Conservation (phyloP, 2,888 invertebrate species). For the Dione juno region DNA sequence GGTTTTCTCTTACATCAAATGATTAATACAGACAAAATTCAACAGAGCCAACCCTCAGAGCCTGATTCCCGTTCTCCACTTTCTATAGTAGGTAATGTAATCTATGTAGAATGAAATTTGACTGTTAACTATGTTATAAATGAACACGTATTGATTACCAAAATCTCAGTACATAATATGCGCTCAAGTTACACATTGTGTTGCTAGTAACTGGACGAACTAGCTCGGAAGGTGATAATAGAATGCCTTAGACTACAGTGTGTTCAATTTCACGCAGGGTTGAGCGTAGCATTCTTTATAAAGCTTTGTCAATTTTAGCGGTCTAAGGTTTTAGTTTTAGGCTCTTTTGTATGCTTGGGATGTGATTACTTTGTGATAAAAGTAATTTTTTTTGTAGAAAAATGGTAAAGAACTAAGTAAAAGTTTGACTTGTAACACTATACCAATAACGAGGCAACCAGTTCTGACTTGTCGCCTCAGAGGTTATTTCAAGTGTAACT, state of each 20-base stretch:
- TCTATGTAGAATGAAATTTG: too few relatives aligned
- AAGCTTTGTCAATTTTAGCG: not conserved
- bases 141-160: not conserved
- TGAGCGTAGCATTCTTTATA: not conserved
- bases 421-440: too few relatives aligned
- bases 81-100: too few relatives aligned
- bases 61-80: too few relatives aligned
- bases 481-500: too few relatives aligned
- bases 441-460: too few relatives aligned
- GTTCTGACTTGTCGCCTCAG: too few relatives aligned
- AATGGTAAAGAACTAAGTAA: too few relatives aligned
- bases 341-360: not conserved
- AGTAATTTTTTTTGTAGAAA: not conserved
- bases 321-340: not conserved
- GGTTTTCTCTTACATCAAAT: too few relatives aligned
- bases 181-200: not conserved
- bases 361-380: not conserved
- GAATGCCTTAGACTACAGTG: conserved; percentile 7
- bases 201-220: conserved; percentile 9
- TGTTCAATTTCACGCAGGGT: conserved; percentile 15
- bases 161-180: conserved; percentile 14
- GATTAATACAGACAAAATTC: too few relatives aligned
- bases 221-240: conserved; percentile 12
- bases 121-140: too few relatives aligned
- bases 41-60: too few relatives aligned